A percentile compares a stretch with the other conserved stretches of the same genome.
Conservation (phyloP, 2,888 invertebrate genomes). For the Saturnia japonica region DNA sequence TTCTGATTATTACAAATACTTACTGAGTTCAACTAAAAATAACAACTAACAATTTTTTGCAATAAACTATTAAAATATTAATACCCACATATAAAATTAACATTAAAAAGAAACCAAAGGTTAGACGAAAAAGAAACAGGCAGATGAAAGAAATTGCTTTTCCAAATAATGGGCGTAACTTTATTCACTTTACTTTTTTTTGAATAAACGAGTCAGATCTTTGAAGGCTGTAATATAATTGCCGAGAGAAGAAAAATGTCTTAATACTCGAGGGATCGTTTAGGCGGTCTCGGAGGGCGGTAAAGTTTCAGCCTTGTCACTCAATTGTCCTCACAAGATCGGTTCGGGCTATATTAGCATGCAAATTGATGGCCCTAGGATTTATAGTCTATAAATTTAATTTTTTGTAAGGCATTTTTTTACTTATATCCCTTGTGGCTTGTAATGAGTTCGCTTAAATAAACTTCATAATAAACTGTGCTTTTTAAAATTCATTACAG, state of each 20-base stretch:
- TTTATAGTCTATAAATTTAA: constrained; percentile 38
- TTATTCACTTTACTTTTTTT: constrained; percentile 50
- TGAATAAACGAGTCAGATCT: constrained; percentile 48
- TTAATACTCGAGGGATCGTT: constrained; percentile 62
- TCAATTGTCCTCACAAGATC: constrained; percentile 63
- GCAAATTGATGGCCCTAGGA: constrained; percentile 68
- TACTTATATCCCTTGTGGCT: background rate
- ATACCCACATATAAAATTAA: background rate
- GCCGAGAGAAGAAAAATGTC: constrained; percentile 62
- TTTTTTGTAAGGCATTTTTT: constrained; percentile 26
- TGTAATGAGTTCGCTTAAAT: background rate
- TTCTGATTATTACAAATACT: no score
- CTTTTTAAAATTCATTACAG: no score
- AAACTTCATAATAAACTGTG: background rate
- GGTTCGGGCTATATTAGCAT: constrained; percentile 60
- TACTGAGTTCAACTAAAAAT: background rate
- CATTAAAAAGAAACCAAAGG: background rate
- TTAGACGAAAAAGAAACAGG: constrained; percentile 17
- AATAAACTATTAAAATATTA: no score
- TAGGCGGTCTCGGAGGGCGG: constrained; percentile 49
- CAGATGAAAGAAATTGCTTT: constrained; percentile 40
- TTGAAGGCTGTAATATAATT: constrained; percentile 64
- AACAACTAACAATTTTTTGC: background rate
- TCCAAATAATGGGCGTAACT: constrained; percentile 40
- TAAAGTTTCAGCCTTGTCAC: constrained; percentile 63